Evolutionary conservation across 2,113 vertebrate genomes (phyloP), one percentile per base, ranked within the genome.

Genomic region (Paratilapia polleni): DNA sequence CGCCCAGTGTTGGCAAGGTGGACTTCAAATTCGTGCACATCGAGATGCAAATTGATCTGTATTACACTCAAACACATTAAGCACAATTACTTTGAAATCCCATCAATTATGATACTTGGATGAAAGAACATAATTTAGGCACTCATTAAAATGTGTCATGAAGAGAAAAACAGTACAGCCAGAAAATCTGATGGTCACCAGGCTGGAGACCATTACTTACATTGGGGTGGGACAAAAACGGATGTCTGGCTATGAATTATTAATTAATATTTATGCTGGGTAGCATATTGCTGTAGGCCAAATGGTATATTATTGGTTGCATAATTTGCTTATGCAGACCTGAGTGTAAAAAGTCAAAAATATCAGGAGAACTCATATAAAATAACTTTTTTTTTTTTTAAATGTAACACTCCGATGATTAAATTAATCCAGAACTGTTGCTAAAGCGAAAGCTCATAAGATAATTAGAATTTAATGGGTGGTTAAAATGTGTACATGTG

Each of bases 1-100:
- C 94, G 0, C 97, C 97, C 2, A 96, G 95, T 68, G 78, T 97
- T 93, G 97, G 96, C 95, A 98, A 98, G 97, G 98, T 98, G 96
- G 80, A 77, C 28, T 77, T 73, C 26, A 74, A 8, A 89, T 68
- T 85, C 70, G 49, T 12, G 20, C 54, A 76, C 70, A 81, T 66
- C n/a, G 2, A 15, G 4, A 63, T 14, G 22, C 15, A 49, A n/a
- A 59, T 61, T 80, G 61, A 31, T n/a, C n/a, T 2, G 1, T 82
- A 43, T 0, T 47, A 20, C 5, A 66, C 11, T 54, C 24, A 56
- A 60, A 4, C 4, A 2, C 36, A 31, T 57, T 81, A 49, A 24
- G 34, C 8, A n/a, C 54, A 22, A 0, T 1, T 47, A 24, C 64
- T 31, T 41, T 47, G 20, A 64, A 31, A 66, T 14, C 36, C 20